phyloP scores from a whole-genome alignment of 2,113 vertebrate genomes.

The Elachura formosa region DNA sequence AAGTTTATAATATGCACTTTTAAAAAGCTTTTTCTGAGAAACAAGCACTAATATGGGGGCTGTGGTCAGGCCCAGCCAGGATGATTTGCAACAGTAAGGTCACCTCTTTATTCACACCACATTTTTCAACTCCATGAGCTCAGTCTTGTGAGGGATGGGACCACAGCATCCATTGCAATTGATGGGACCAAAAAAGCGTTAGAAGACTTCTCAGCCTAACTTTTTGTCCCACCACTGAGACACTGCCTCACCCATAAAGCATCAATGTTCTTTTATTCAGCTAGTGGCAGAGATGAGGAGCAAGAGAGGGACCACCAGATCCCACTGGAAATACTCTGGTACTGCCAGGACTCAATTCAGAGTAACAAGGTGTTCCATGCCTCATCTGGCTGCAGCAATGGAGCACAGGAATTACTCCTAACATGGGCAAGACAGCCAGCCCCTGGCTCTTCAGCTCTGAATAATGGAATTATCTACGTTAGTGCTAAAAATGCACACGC shows the following conservation, averaged over 20 bases:
- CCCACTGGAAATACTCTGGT: background rate
- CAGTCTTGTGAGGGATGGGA: background rate
- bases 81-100: background rate
- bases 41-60: background rate
- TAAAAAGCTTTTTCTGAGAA: background rate
- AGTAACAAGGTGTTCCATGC: rapidly evolving
- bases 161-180: background rate
- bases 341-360: background rate
- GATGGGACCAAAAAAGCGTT: background rate
- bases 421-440: background rate
- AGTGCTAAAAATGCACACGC: background rate
- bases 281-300: background rate
- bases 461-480: background rate
- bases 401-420: background rate
- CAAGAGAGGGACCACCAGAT: background rate
- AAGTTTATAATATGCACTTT: background rate
- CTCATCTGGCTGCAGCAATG: background rate
- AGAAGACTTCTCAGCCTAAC: background rate
- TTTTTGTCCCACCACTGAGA: background rate
- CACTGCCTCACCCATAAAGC: background rate
- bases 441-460: background rate
- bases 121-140: background rate
- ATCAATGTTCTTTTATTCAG: background rate
- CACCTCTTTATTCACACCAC: background rate
- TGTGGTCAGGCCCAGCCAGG: background rate